phyloP scores from a whole-genome alignment of 53 echinoderm and acorn worm species.

The Zoroaster sp. region DNA sequence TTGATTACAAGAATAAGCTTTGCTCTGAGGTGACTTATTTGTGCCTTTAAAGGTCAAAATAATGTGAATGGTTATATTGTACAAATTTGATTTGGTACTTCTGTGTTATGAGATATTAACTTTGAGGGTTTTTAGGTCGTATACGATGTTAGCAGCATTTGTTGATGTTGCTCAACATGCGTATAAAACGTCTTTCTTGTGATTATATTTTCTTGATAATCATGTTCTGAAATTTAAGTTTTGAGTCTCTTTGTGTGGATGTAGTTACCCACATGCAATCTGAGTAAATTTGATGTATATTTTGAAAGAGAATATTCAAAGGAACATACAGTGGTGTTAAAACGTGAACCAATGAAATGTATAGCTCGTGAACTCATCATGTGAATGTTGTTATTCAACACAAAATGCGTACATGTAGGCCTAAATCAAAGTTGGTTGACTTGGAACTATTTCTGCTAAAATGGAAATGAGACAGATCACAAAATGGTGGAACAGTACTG shows the following conservation, averaged over 20 bases:
- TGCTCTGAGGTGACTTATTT: neutral
- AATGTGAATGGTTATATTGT: neutral
- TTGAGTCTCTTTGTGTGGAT: neutral
- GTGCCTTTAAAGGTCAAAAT: neutral
- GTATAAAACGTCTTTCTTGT: constrained; percentile 37
- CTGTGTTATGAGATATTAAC: no score
- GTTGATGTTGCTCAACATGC: neutral
- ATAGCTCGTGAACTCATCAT: no score
- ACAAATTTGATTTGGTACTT: neutral
- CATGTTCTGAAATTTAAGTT: constrained; percentile 26
- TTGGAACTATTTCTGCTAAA: no score
- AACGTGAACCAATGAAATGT: neutral
- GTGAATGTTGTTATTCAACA: no score
- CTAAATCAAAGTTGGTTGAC: no score
- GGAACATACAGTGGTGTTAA: constrained; percentile 11
- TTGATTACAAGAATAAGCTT: neutral
- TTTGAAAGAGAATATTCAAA: constrained; percentile 6
- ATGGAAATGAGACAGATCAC: no score
- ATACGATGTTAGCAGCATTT: neutral
- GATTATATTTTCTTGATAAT: neutral
- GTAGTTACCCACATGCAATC: neutral
- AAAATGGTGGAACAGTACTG: no score
- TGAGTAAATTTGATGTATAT: neutral
- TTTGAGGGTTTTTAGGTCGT: neutral
- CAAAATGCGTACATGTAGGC: no score